Evolutionary conservation across 1,140 invertebrate genomes (phyloP).

Genomic region (Monochamus saltuarius): DNA sequence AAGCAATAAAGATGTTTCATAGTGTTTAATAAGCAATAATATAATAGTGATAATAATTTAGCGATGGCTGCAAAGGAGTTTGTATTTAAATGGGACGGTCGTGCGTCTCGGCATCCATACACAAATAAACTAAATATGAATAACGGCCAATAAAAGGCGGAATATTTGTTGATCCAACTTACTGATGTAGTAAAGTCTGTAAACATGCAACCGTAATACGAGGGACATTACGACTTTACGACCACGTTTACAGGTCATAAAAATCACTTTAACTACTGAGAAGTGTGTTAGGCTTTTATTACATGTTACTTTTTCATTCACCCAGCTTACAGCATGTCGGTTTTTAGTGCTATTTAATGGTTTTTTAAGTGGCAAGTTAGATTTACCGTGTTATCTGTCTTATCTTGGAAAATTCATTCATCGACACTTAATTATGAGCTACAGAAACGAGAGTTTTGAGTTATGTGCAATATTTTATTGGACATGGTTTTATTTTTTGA

Average conservation of each 20-base stretch:
- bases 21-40: slow-evolving; percentile 1
- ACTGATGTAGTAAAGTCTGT: slow-evolving; percentile 47
- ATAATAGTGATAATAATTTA: slow-evolving; percentile 5
- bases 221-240: slow-evolving; percentile 49
- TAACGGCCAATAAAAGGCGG: slow-evolving; percentile 34
- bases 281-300: slow-evolving; percentile 43
- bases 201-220: slow-evolving; percentile 46
- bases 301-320: slow-evolving; percentile 37
- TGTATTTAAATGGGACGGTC: not conserved
- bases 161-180: slow-evolving; percentile 36
- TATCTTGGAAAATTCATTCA: not conserved
- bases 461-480: too few relatives aligned
- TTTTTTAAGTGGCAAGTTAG: slow-evolving; percentile 30
- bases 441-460: too few relatives aligned
- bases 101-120: slow-evolving; percentile 8
- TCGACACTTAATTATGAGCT: not conserved
- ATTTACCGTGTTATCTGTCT: slow-evolving; percentile 7
- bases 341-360: slow-evolving; percentile 29
- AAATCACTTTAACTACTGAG: slow-evolving; percentile 51
- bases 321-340: slow-evolving; percentile 28
- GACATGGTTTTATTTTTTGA: too few relatives aligned
- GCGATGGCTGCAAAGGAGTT: not conserved
- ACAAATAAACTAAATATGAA: slow-evolving; percentile 31
- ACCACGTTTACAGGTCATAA: slow-evolving; percentile 50
- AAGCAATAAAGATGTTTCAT: too few relatives aligned